Conservation (phyloP, 1,140 invertebrate genomes). For the Sarcophaga peregrina region DNA sequence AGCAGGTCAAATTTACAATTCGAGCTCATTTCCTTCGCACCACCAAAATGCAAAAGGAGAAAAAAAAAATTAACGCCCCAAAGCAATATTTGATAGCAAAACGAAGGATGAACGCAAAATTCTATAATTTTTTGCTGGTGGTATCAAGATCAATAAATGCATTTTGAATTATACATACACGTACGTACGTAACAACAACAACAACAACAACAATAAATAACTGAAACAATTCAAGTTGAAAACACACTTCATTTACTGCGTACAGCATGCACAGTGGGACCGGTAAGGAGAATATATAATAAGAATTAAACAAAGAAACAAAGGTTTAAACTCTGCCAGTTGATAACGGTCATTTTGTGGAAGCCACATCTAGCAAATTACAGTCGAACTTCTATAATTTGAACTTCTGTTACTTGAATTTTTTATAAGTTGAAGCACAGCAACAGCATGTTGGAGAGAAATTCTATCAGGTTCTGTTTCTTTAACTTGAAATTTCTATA, state of each 20-base stretch:
- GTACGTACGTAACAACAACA: neutral
- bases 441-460: too few relatives aligned
- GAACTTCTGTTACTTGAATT: too few relatives aligned
- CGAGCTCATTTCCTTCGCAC: neutral
- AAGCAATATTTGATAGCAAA: neutral
- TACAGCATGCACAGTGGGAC: neutral
- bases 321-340: too few relatives aligned
- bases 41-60: neutral
- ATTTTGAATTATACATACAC: slow-evolving; percentile 22
- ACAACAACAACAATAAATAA: neutral
- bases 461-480: too few relatives aligned
- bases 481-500: too few relatives aligned
- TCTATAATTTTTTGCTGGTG: neutral
- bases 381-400: too few relatives aligned
- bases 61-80: neutral
- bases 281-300: too few relatives aligned
- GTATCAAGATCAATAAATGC: slow-evolving; percentile 35
- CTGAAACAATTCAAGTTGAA: neutral
- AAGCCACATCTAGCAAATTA: too few relatives aligned
- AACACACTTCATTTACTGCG: slow-evolving; percentile 6
- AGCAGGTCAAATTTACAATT: neutral
- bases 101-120: neutral
- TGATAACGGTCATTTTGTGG: too few relatives aligned
- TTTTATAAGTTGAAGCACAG: too few relatives aligned
- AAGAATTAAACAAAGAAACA: too few relatives aligned